Conservation (phyloP, 2,113 vertebrate species). For the Phocoena phocoena region DNA sequence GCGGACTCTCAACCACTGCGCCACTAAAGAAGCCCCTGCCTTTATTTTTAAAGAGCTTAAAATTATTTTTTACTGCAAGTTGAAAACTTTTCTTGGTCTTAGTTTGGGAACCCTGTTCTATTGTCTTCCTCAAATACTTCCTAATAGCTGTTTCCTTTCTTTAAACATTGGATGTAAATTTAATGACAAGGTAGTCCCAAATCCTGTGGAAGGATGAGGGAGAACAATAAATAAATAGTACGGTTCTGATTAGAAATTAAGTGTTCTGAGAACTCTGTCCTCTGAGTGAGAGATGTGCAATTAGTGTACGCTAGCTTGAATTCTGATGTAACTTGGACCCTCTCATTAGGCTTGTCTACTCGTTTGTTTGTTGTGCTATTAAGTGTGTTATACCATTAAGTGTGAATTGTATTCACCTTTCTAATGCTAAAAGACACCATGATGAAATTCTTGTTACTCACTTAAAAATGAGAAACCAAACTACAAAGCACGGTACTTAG, state of each 20-base stretch:
- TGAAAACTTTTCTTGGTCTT: neutral
- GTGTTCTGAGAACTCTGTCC: neutral
- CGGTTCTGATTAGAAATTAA: neutral
- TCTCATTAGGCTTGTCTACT: slow-evolving; percentile 14
- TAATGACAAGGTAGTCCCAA: neutral
- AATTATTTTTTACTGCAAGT: neutral
- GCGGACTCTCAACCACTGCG: too few relatives aligned
- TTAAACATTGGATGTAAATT: neutral
- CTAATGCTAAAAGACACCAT: neutral
- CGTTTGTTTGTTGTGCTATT: slow-evolving; percentile 69
- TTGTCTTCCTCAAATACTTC: neutral
- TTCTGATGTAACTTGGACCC: neutral
- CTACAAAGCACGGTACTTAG: neutral
- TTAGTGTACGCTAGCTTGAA: neutral
- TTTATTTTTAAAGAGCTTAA: neutral
- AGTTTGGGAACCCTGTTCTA: neutral
- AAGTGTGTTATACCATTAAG: slow-evolving; percentile 69
- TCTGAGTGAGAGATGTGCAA: neutral
- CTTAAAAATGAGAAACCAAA: slow-evolving; percentile 21
- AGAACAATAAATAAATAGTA: neutral
- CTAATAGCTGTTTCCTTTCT: neutral
- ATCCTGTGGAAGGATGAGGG: neutral
- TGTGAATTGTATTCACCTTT: slow-evolving; percentile 52
- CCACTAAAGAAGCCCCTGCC: neutral
- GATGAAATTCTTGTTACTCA: neutral